Conservation (phyloP, 2,797 vertebrate genomes). For the Poliocrania exsul region DNA sequence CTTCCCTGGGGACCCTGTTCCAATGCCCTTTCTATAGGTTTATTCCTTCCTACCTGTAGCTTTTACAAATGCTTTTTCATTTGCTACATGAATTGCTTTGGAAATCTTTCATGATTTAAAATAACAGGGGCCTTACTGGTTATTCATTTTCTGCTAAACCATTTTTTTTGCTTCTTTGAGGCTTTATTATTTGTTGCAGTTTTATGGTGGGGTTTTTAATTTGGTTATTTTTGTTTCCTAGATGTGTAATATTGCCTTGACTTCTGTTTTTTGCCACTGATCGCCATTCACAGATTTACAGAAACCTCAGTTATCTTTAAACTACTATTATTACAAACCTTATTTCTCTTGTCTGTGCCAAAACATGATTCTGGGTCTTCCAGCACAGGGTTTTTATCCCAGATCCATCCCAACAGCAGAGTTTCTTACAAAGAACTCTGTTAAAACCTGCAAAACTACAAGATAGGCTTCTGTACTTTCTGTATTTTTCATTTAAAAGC, state of each 20-base stretch:
- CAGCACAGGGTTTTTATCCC: background rate
- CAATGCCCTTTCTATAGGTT: background rate
- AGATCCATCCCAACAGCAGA: background rate
- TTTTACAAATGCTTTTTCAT: background rate
- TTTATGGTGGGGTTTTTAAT: fast-evolving
- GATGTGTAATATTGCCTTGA: background rate
- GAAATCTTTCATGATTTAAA: background rate
- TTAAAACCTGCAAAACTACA: background rate
- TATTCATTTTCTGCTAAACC: background rate
- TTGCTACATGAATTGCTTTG: background rate
- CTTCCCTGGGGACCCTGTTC: background rate
- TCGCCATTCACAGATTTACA: fast-evolving
- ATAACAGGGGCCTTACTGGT: background rate
- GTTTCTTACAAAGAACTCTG: background rate
- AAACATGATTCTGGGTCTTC: background rate
- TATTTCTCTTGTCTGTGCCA: background rate
- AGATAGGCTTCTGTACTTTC: background rate
- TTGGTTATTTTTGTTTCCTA: background rate
- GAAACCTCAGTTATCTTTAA: background rate
- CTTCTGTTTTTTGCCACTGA: background rate
- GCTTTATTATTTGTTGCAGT: background rate
- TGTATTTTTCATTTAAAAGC: background rate
- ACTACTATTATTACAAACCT: background rate
- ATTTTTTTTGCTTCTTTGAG: background rate
- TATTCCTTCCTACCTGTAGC: background rate